phyloP scores from a whole-genome alignment of 1,140 invertebrate species.

The Rhyzopertha dominica region DNA sequence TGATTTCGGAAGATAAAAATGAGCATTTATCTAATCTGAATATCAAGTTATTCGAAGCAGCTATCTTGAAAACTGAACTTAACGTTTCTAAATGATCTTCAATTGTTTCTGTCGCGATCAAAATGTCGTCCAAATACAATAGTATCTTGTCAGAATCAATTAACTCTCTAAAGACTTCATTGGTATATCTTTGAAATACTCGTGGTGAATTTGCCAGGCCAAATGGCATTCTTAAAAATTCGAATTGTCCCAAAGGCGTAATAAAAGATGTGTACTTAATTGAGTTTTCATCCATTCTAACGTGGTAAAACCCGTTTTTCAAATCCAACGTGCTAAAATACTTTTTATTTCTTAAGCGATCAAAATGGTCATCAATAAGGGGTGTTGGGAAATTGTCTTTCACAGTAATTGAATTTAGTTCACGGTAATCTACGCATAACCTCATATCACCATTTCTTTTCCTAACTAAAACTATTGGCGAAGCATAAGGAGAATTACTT shows the following conservation, averaged over 20 bases:
- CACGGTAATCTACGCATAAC: too few species aligned
- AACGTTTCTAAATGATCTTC: constrained; percentile 22
- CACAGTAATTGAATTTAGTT: too few species aligned
- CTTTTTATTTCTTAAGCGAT: too few species aligned
- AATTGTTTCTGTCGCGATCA: constrained; percentile 18
- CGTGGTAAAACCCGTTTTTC: constrained; percentile 11
- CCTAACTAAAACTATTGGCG: too few species aligned
- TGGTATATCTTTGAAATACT: constrained; percentile 12
- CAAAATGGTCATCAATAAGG: too few species aligned
- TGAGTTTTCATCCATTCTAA: constrained; percentile 2
- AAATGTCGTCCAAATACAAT: constrained; percentile 27
- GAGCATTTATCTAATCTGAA: constrained; percentile 14
- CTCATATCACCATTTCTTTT: too few species aligned
- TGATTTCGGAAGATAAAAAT: constrained; percentile 10
- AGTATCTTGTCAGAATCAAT: not conserved
- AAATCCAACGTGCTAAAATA: constrained; percentile 9
- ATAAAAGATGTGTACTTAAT: constrained; percentile 13
- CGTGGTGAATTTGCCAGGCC: constrained; percentile 11
- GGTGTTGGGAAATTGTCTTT: too few species aligned
- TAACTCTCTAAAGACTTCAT: constrained; percentile 11
- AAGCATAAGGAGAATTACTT: too few species aligned
- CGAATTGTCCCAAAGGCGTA: constrained; percentile 10
- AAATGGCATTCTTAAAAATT: constrained; percentile 15
- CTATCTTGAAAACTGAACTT: constrained; percentile 13
- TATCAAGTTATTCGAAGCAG: constrained; percentile 4